These are phyloP conservation scores for Leptodactylus fuscus DNA, from an alignment of 2,113 vertebrate genomes.

Conservation along the genomic window DNA sequence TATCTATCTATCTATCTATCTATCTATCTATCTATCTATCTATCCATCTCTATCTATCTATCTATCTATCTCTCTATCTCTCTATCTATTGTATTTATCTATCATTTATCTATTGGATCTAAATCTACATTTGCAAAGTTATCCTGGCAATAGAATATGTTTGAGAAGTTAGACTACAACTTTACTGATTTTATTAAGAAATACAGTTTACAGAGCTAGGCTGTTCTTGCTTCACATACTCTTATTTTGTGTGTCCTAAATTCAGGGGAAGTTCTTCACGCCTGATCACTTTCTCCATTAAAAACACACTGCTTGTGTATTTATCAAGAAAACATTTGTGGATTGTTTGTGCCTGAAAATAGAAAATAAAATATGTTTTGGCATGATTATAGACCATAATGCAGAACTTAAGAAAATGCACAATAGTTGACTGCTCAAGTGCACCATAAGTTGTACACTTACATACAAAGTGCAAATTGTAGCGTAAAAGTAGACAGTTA, in stretches of 20 bases:
- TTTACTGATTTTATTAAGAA: not conserved
- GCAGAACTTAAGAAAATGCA: not conserved
- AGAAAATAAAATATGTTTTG: constrained; percentile 15
- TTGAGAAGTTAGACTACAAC: not conserved
- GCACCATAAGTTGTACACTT: not conserved
- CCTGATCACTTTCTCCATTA: constrained; percentile 31
- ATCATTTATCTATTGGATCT: too few relatives aligned
- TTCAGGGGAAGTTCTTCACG: constrained; percentile 16
- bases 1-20: too few relatives aligned
- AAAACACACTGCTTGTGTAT: not conserved
- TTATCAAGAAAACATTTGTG: constrained; percentile 24
- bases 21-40: too few relatives aligned
- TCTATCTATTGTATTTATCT: too few relatives aligned
- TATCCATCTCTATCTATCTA: too few relatives aligned
- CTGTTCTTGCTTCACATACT: not conserved
- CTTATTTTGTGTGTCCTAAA: constrained; percentile 23
- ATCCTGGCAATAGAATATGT: too few relatives aligned
- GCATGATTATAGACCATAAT: not conserved
- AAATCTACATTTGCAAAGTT: too few relatives aligned
- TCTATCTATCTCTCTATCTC: too few relatives aligned
- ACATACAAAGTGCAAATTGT: not conserved
- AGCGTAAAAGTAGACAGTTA: not conserved
- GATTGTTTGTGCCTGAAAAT: constrained; percentile 21
- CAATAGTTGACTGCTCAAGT: not conserved
- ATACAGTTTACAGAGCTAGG: not conserved